Percentiles rank a stretch among this genome's conserved stretches.
Conservation (phyloP, 2,888 invertebrate genomes). For the Drosophila anomelani region DNA sequence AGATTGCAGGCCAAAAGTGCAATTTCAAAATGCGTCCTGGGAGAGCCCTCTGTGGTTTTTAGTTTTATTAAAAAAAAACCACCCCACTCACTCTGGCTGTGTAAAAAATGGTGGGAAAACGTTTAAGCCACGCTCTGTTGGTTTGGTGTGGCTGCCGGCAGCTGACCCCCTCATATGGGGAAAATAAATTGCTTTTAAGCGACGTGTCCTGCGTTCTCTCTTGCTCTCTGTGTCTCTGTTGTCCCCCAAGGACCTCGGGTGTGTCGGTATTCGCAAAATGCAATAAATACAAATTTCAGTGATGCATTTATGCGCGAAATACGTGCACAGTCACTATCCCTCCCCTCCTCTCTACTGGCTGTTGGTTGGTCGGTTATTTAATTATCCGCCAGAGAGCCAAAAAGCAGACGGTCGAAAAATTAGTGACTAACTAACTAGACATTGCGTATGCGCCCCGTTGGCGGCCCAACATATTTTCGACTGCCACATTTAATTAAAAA, state of each 20-base stretch:
- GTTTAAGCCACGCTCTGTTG: slow-evolving; percentile 39
- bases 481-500: slow-evolving; percentile 35
- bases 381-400: slow-evolving; percentile 25
- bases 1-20: slow-evolving; percentile 46
- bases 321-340: slow-evolving; percentile 21
- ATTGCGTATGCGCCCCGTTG: slow-evolving; percentile 36
- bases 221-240: background rate
- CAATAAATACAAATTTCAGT: slow-evolving; percentile 66
- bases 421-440: slow-evolving; percentile 13
- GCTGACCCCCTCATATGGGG: slow-evolving; percentile 43
- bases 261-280: slow-evolving; percentile 57
- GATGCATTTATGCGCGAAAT: slow-evolving; percentile 56
- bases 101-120: slow-evolving; percentile 31
- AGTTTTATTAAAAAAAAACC: slow-evolving; percentile 50
- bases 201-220: slow-evolving; percentile 33
- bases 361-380: slow-evolving; percentile 29
- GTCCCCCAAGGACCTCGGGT: slow-evolving; percentile 8
- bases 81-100: background rate
- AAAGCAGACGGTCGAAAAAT: background rate
- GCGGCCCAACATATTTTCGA: slow-evolving; percentile 18
- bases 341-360: background rate
- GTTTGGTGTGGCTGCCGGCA: slow-evolving; percentile 18
- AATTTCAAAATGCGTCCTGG: slow-evolving; percentile 35
- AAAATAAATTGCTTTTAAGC: slow-evolving; percentile 57
- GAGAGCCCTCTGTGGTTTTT: slow-evolving; percentile 43